Evolutionary conservation across 2,888 invertebrate species (phyloP).

Genomic region (Microctonus aethiopoides): DNA sequence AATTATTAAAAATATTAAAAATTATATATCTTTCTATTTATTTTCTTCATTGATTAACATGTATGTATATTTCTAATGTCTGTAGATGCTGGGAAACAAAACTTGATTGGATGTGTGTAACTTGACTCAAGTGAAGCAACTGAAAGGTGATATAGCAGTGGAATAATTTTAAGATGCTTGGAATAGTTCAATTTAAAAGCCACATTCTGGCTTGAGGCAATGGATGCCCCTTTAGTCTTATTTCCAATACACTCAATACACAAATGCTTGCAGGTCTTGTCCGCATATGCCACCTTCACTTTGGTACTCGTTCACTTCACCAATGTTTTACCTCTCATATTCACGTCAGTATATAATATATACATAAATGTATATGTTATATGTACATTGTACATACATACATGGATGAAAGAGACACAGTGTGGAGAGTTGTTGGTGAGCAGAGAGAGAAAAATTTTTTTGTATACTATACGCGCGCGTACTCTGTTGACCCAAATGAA

Average conservation of each 20-base stretch:
- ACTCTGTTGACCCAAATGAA: conserved; percentile 63
- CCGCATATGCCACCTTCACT: conserved; percentile 38
- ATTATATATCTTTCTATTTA: too few species aligned
- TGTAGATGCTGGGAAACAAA: neutral
- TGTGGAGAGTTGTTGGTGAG: neutral
- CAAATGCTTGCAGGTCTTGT: conserved; percentile 9
- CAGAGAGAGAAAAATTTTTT: conserved; percentile 17
- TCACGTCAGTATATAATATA: neutral
- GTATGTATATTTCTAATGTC: neutral
- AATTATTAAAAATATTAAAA: too few species aligned
- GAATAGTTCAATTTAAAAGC: conserved; percentile 24
- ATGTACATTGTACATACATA: neutral
- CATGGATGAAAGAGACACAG: neutral
- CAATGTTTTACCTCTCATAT: neutral
- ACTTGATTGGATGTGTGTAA: conserved; percentile 2
- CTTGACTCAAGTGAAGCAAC: conserved; percentile 4
- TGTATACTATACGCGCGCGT: conserved; percentile 45
- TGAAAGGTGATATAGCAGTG: conserved; percentile 13
- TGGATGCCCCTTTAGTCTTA: conserved; percentile 11
- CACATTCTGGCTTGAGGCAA: neutral
- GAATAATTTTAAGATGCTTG: conserved; percentile 21
- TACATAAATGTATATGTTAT: neutral
- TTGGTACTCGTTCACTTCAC: conserved; percentile 1
- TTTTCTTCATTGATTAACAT: too few species aligned
- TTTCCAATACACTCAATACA: conserved; percentile 21